Base-by-base conservation (phyloP, 2,113 vertebrate genomes). In the Dryoscopus gambensis region DNA sequence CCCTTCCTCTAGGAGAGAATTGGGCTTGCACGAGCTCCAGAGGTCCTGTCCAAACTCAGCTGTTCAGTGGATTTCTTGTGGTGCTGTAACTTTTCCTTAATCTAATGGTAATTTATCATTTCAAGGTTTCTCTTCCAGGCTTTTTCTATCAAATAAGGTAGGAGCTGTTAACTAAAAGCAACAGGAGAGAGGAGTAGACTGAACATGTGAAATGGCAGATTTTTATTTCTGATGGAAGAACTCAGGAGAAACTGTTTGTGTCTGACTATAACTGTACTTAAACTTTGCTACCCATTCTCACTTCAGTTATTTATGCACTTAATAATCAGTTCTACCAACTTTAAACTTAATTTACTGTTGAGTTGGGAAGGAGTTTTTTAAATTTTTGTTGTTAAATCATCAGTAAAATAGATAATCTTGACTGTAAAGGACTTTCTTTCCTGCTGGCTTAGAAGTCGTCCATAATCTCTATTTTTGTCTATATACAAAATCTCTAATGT, bases 371-470 rank as follows among this genome's bases (percentile, higher is more conserved):
- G n/a, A 35, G 49, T 78, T 40, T 11, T 62, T 82, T 90, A 82
- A 49, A 65, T 11, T 75, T 55, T 49, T 88, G 13, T 35, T 69
- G 8, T 78, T 93, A 90, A 62, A 68, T 93, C 44, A 87, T 67
- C 71, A 96, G 63, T 85, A 56, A 93, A 94, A 91, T 63, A 84
- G 95, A 62, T 77, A n/a, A 88, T 89, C 47, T 28, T 87, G 83
- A 56, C 35, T 90, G 12, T 47, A 55, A 70, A 63, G 30, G 22
- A 19, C 59, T 57, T 69, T 59, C 5, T 79, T 88, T 76, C 20
- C 37, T 81, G 50, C 37, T 90, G 73, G 42, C 14, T 31, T 40
- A 53, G 42, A 57, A 75, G 35, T 44, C 56, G 57, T 70, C 33
- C 27, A 8, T 70, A 84, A 69, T 78, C 37, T 6, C 2, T 63